phyloP scores from a whole-genome alignment of 2,113 vertebrate species.

The Lepus europaeus region DNA sequence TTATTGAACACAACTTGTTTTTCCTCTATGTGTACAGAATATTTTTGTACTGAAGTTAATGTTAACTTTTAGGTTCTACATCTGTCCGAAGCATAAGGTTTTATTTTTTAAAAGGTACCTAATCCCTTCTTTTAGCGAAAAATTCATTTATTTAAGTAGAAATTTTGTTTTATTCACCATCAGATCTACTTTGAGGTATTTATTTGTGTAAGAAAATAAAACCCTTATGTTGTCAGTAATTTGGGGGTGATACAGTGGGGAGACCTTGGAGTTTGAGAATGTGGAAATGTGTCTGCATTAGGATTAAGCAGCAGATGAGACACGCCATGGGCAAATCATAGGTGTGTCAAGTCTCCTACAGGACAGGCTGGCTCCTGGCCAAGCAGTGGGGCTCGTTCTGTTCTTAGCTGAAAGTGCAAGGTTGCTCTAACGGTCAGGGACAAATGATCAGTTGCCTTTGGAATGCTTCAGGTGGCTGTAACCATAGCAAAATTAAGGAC shows the following conservation, averaged over 20 bases:
- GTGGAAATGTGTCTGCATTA: neutral
- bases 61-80: constrained; percentile 33
- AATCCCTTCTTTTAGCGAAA: neutral
- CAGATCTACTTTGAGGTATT: constrained; percentile 11
- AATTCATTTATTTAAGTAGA: neutral
- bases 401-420: neutral
- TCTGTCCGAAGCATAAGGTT: neutral
- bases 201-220: constrained; percentile 51
- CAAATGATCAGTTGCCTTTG: neutral
- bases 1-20: constrained; percentile 19
- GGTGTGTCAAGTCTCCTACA: neutral
- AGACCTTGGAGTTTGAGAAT: neutral
- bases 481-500: neutral
- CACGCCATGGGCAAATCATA: neutral
- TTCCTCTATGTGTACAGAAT: neutral
- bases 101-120: constrained; percentile 40
- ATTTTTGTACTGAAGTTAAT: neutral
- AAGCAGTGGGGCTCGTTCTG: neutral
- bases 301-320: neutral
- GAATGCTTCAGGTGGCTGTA: neutral
- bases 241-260: neutral
- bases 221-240: neutral
- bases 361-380: neutral
- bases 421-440: neutral
- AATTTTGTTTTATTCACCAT: constrained; percentile 34